Conservation (phyloP, 2,888 invertebrate genomes). For the Pristionchus entomophagus region DNA sequence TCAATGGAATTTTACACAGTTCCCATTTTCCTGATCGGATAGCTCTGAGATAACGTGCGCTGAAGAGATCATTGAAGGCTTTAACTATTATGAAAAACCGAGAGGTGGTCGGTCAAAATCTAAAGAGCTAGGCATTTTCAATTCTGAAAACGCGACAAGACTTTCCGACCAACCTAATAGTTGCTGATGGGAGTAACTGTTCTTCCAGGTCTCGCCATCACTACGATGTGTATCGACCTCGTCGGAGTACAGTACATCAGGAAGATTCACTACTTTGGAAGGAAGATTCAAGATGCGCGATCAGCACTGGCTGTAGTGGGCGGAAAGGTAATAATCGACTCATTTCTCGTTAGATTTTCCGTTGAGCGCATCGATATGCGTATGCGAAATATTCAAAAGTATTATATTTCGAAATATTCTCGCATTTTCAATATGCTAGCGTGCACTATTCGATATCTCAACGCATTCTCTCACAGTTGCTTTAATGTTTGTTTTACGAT, state of each 20-base stretch:
- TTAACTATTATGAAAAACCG: neutral
- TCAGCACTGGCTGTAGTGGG: constrained; percentile 76
- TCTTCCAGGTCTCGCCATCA: constrained; percentile 73
- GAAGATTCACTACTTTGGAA: constrained; percentile 76
- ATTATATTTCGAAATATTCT: no score
- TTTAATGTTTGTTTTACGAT: neutral
- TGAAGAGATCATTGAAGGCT: no score
- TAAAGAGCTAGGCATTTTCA: neutral
- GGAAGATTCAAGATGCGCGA: constrained; percentile 75
- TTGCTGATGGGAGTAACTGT: neutral
- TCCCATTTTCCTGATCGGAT: no score
- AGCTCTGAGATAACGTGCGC: no score
- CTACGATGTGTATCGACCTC: constrained; percentile 76
- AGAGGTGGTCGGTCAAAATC: neutral
- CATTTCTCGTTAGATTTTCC: neutral
- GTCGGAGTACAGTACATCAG: constrained; percentile 76
- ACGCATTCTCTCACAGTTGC: no score
- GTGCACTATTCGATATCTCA: no score
- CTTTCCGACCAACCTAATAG: no score
- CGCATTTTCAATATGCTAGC: no score
- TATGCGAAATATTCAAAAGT: no score
- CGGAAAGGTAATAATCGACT: constrained; percentile 75
- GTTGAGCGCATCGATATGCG: no score
- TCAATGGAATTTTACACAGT: no score
- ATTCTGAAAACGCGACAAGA: neutral